These are phyloP conservation scores for Ectemnius continuus DNA, from an alignment of 2,888 invertebrate genomes.

Conservation along the genomic window DNA sequence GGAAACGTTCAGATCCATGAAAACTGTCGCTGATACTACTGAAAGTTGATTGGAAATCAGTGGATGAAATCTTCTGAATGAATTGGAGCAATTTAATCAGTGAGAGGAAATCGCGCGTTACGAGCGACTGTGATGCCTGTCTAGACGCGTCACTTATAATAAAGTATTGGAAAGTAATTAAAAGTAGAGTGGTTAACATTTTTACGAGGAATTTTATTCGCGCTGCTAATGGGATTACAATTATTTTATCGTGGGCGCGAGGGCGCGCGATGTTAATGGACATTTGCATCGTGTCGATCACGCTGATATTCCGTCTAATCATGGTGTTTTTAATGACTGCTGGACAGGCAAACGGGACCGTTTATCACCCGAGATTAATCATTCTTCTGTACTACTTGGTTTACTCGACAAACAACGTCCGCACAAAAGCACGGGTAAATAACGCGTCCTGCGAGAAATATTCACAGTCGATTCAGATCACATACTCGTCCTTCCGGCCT, in stretches of 20 bases:
- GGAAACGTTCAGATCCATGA: constrained; percentile 31
- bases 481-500: constrained; percentile 18
- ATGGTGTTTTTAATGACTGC: constrained; percentile 34
- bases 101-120: constrained; percentile 23
- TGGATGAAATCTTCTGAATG: constrained; percentile 37
- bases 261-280: constrained; percentile 1
- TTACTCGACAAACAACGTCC: constrained; percentile 50
- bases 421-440: constrained; percentile 23
- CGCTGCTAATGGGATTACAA: constrained; percentile 36
- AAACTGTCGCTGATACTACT: constrained; percentile 25
- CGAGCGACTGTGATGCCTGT: constrained; percentile 3
- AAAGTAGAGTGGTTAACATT: constrained; percentile 26
- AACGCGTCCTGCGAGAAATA: constrained; percentile 38
- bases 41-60: constrained; percentile 45
- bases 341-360: constrained; percentile 35
- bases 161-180: constrained; percentile 47
- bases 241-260: constrained; percentile 34
- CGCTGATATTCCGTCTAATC: not conserved
- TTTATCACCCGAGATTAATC: constrained; percentile 54
- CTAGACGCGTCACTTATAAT: constrained; percentile 31
- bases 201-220: constrained; percentile 24
- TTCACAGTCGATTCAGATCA: constrained; percentile 40
- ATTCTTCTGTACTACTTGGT: constrained; percentile 39
- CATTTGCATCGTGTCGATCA: not conserved
- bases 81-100: constrained; percentile 31